Evolutionary conservation across 2,797 vertebrate genomes (phyloP).

Genomic region (Darevskia mixta): DNA sequence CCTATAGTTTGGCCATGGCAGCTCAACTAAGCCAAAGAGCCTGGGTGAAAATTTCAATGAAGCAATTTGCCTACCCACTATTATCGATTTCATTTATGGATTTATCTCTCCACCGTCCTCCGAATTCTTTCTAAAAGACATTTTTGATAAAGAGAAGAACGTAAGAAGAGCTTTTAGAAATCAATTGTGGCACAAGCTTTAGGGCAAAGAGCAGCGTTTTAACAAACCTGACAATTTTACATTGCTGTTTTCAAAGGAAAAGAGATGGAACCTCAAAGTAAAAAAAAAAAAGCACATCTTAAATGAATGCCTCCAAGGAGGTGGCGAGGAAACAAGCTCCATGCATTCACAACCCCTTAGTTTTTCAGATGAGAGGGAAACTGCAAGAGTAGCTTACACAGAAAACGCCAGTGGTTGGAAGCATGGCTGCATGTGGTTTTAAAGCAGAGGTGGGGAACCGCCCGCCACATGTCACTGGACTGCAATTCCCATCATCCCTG

Average conservation of each 20-base stretch:
- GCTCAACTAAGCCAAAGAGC: background rate
- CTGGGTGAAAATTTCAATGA: too few relatives aligned
- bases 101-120: background rate
- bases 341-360: background rate
- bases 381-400: background rate
- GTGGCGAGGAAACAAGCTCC: slow-evolving; percentile 1
- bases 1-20: background rate
- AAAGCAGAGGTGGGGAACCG: too few relatives aligned
- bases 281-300: slow-evolving; percentile 18
- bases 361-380: slow-evolving; percentile 52
- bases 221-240: slow-evolving; percentile 25
- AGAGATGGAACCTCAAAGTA: slow-evolving; percentile 18
- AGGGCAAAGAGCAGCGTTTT: background rate
- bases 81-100: background rate
- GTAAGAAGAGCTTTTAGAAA: background rate
- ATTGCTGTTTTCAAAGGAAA: slow-evolving; percentile 50
- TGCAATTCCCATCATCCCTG: too few relatives aligned
- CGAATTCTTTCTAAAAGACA: background rate
- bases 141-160: background rate
- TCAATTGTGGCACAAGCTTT: background rate
- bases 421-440: background rate
- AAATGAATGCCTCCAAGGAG: slow-evolving; percentile 47
- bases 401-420: background rate
- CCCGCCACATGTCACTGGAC: too few relatives aligned
- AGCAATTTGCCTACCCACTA: too few relatives aligned